Evolutionary conservation across 2,113 vertebrate genomes (phyloP).

Genomic region (Zingel zingel): DNA sequence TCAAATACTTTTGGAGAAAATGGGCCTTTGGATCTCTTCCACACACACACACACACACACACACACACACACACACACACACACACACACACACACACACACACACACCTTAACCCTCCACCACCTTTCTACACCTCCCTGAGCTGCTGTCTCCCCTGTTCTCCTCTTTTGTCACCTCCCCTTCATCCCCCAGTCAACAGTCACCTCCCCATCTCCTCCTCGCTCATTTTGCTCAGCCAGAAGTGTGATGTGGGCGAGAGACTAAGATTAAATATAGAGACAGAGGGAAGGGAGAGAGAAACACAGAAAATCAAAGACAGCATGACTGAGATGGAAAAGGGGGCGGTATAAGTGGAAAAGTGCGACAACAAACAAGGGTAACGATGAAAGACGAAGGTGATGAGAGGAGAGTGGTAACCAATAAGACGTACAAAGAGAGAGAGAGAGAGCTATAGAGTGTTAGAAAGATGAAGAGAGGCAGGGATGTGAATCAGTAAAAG

Average conservation of each 20-base stretch:
- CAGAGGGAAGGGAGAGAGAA: slow-evolving; percentile 25
- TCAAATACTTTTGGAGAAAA: slow-evolving; percentile 37
- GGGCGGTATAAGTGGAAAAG: slow-evolving; percentile 41
- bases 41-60: too few species aligned
- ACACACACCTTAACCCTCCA: not conserved
- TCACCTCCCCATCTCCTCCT: slow-evolving; percentile 57
- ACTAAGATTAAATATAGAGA: slow-evolving; percentile 67
- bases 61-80: not conserved
- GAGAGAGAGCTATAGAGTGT: not conserved
- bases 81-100: not conserved
- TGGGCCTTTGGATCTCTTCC: slow-evolving; percentile 20
- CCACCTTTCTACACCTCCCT: slow-evolving; percentile 26
- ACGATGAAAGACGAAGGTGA: slow-evolving; percentile 33
- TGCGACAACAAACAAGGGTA: slow-evolving; percentile 56
- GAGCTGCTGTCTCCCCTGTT: not conserved
- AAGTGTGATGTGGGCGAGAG: slow-evolving; percentile 63
- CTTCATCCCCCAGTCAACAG: slow-evolving; percentile 45
- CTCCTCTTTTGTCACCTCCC: slow-evolving; percentile 23
- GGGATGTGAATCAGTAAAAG: not conserved
- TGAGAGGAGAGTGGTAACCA: slow-evolving; percentile 6
- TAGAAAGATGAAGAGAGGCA: slow-evolving; percentile 5
- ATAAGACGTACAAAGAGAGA: not conserved
- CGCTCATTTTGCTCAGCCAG: slow-evolving; percentile 61
- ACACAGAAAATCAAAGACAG: slow-evolving; percentile 53
- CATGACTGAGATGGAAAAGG: slow-evolving; percentile 57